Evolutionary conservation across 2,797 vertebrate genomes (phyloP).

Genomic region (Botia almorhae): DNA sequence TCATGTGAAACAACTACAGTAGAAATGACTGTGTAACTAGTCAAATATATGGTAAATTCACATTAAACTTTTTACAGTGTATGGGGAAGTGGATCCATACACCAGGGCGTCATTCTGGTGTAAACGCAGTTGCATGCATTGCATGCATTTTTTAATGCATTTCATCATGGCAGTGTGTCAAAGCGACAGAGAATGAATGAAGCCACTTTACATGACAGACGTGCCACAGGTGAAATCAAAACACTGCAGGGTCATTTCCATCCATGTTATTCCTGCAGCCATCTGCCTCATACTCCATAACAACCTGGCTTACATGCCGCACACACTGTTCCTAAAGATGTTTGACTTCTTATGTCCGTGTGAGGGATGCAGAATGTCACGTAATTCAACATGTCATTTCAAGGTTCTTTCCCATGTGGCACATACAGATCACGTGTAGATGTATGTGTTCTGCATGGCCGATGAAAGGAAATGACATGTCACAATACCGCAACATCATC

Average conservation of each 20-base stretch:
- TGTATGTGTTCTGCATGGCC: neutral
- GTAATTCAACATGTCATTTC: neutral
- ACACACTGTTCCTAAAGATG: conserved; percentile 9
- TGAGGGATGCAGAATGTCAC: neutral
- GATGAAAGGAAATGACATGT: neutral
- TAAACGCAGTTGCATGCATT: too few relatives aligned
- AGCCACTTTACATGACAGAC: neutral
- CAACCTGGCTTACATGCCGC: conserved; percentile 11
- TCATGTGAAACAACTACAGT: too few relatives aligned
- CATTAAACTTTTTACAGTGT: too few relatives aligned
- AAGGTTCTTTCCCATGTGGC: neutral
- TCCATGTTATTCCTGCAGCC: conserved; percentile 5
- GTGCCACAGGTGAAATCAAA: conserved; percentile 9
- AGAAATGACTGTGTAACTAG: too few relatives aligned
- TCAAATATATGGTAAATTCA: too few relatives aligned
- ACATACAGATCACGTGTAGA: too few relatives aligned
- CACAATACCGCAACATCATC: neutral
- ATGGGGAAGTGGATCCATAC: too few relatives aligned
- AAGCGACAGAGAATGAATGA: neutral
- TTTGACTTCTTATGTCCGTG: conserved; percentile 11
- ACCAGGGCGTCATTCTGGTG: too few relatives aligned
- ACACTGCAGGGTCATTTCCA: neutral
- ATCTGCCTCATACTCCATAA: conserved; percentile 32
- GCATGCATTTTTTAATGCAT: neutral
- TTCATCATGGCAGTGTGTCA: neutral